Evolutionary conservation across 2,113 vertebrate species (phyloP).

Genomic region (Aythya baeri): DNA sequence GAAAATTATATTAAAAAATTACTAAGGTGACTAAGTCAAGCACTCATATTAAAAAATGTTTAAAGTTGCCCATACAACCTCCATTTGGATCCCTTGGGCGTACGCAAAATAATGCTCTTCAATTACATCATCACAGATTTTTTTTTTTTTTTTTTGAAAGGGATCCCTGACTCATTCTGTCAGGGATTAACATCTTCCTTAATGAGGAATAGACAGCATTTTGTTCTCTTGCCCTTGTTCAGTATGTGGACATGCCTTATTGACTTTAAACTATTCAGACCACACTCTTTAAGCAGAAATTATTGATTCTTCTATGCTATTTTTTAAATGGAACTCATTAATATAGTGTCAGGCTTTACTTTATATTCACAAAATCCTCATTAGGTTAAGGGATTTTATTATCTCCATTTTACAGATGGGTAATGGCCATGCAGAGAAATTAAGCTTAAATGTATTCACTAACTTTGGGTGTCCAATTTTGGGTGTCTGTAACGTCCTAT

Average conservation of each 20-base stretch:
- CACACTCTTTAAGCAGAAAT: background rate
- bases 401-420: background rate
- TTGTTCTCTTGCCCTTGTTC: background rate
- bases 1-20: background rate
- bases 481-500: background rate
- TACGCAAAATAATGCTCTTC: background rate
- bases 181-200: background rate
- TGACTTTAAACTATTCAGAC: slow-evolving; percentile 26
- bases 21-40: background rate
- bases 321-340: slow-evolving; percentile 51
- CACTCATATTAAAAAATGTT: slow-evolving; percentile 26
- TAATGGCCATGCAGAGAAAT: background rate
- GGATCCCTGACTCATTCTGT: background rate
- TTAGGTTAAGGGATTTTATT: slow-evolving; percentile 40
- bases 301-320: slow-evolving; percentile 34
- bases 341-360: background rate
- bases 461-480: background rate
- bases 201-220: background rate
- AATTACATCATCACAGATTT: slow-evolving; percentile 23
- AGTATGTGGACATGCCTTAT: background rate
- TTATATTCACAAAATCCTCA: slow-evolving; percentile 10
- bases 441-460: background rate
- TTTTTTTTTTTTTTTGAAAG: background rate
- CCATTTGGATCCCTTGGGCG: background rate
- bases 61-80: background rate